These are phyloP conservation scores for Eupsittula cactorum DNA, from an alignment of 2,113 vertebrate genomes.

Conservation along the genomic window DNA sequence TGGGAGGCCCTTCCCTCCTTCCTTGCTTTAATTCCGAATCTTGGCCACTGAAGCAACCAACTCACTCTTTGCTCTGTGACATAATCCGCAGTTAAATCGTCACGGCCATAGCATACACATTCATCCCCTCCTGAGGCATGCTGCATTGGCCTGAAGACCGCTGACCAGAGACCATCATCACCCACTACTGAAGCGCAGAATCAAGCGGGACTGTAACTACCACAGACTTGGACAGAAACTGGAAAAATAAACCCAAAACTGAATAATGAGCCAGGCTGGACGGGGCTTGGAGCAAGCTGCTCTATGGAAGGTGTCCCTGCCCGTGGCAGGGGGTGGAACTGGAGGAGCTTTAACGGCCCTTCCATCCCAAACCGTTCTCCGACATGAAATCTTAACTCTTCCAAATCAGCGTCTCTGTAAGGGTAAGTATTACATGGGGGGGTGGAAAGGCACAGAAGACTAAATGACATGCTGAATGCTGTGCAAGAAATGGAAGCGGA, in stretches of 20 bases:
- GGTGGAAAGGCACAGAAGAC: neutral
- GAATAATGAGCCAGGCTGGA: neutral
- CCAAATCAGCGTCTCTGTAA: neutral
- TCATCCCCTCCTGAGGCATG: neutral
- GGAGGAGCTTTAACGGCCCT: neutral
- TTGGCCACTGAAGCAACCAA: neutral
- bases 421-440: neutral
- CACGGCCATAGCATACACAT: too few species aligned
- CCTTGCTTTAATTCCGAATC: neutral
- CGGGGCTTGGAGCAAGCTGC: neutral
- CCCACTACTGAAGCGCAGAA: neutral
- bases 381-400: neutral
- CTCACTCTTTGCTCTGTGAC: neutral
- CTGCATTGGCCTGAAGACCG: neutral
- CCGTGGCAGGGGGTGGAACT: neutral
- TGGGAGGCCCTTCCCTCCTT: neutral
- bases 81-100: neutral
- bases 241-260: neutral
- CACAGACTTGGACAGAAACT: neutral
- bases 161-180: neutral
- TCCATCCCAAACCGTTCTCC: neutral
- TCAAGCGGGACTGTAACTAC: fast-evolving
- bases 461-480: neutral
- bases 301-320: neutral
- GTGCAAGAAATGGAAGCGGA: neutral